A percentile compares a stretch with the other conserved stretches of the same genome.
Evolutionary conservation across 2,113 vertebrate species (phyloP).

Genomic region (Siniperca chuatsi): DNA sequence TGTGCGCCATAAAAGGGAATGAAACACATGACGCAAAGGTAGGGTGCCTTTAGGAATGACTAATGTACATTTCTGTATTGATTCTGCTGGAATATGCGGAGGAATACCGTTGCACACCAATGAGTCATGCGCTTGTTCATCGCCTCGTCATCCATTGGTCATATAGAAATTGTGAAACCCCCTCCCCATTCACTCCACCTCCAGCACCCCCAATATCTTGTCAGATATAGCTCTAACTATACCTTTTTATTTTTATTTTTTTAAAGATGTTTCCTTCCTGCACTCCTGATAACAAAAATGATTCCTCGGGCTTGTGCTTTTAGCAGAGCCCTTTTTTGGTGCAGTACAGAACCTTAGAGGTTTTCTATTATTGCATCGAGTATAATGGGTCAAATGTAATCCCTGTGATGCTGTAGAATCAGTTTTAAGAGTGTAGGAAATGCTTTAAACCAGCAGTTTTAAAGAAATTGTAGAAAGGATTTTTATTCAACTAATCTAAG

Average conservation of each 20-base stretch:
- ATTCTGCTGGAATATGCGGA: conserved; percentile 59
- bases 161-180: conserved; percentile 34
- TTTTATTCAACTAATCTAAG: neutral
- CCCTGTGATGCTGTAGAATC: neutral
- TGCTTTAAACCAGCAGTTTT: neutral
- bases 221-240: conserved; percentile 6
- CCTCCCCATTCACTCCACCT: neutral
- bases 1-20: conserved; percentile 52
- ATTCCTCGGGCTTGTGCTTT: neutral
- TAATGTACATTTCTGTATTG: conserved; percentile 31
- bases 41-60: conserved; percentile 44
- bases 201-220: neutral
- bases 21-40: conserved; percentile 39
- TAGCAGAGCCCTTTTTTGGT: neutral
- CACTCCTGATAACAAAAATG: neutral
- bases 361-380: neutral
- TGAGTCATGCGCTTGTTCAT: conserved; percentile 71
- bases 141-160: conserved; percentile 69
- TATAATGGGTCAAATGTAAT: neutral
- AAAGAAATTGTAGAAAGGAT: neutral
- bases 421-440: neutral
- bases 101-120: conserved; percentile 68
- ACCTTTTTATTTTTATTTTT: too few species aligned
- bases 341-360: neutral
- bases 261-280: neutral